Percentiles rank a stretch among this genome's conserved stretches.
phyloP scores from a whole-genome alignment of 2,888 invertebrate species.

The Patella caerulea region DNA sequence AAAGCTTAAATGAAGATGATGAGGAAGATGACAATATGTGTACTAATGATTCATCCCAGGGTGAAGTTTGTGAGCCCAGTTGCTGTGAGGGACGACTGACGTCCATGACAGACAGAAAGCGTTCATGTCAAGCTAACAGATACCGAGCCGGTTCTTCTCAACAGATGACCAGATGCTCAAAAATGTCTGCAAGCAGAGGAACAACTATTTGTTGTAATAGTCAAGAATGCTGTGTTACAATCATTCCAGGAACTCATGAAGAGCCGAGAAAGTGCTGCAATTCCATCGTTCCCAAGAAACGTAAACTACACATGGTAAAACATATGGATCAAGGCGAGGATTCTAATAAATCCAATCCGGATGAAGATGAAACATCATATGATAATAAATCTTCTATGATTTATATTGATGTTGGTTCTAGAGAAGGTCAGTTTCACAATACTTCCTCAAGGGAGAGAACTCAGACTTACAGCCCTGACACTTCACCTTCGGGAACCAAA shows the following conservation, averaged over 20 bases:
- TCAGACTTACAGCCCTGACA: neutral
- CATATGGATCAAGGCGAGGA: constrained; percentile 1
- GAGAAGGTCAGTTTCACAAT: neutral
- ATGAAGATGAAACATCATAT: neutral
- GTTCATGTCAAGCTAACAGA: neutral
- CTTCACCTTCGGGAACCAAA: too few species aligned
- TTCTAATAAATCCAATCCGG: neutral
- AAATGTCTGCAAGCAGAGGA: neutral
- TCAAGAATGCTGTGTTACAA: constrained; percentile 57
- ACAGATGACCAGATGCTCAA: neutral
- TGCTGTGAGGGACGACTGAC: neutral
- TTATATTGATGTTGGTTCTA: neutral
- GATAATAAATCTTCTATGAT: neutral
- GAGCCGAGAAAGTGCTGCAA: constrained; percentile 63
- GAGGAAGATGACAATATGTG: constrained; percentile 4
- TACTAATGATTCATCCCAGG: neutral
- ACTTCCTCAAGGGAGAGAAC: neutral
- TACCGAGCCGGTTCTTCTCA: neutral
- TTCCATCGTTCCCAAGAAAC: constrained; percentile 66
- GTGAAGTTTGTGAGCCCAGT: neutral
- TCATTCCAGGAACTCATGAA: constrained; percentile 58
- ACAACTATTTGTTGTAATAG: constrained; percentile 49
- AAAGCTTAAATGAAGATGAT: neutral
- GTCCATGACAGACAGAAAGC: neutral
- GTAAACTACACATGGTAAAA: constrained; percentile 63